A percentile compares a stretch with the other conserved stretches of the same genome.
Conservation (phyloP, 2,888 invertebrate genomes). For the Bombylius major region DNA sequence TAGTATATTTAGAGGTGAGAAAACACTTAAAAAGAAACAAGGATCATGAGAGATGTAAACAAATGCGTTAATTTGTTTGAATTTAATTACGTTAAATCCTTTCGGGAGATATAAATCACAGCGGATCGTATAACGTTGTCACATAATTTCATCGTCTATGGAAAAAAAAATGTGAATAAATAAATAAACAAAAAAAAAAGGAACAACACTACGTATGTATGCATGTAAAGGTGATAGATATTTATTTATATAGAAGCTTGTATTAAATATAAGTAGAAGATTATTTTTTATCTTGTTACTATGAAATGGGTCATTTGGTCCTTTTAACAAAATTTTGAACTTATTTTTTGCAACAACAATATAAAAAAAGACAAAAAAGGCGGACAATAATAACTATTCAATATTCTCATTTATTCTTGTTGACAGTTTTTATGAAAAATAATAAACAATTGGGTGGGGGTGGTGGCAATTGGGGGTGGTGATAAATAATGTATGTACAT, state of each 20-base stretch:
- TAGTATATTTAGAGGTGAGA: conserved; percentile 1
- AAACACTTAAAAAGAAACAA: background rate
- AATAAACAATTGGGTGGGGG: too few relatives aligned
- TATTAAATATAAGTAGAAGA: too few relatives aligned
- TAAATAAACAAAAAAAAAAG: background rate
- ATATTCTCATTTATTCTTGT: too few relatives aligned
- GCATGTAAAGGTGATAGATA: background rate
- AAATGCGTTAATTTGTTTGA: conserved; percentile 20
- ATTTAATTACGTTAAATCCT: conserved; percentile 20
- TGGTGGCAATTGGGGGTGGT: too few relatives aligned
- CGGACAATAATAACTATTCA: too few relatives aligned
- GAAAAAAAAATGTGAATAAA: background rate
- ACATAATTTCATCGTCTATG: background rate
- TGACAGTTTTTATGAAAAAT: too few relatives aligned
- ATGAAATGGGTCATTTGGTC: background rate
- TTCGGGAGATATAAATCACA: conserved; percentile 19
- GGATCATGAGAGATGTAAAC: conserved; percentile 6
- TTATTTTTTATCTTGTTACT: too few relatives aligned
- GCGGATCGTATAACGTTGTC: background rate
- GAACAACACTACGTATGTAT: background rate
- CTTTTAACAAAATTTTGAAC: too few relatives aligned
- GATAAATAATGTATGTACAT: too few relatives aligned
- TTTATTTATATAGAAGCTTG: background rate
- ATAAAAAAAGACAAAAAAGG: too few relatives aligned
- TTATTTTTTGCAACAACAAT: too few relatives aligned